These are phyloP conservation scores for Thumatha senex DNA, from an alignment of 2,888 invertebrate genomes.

Conservation along the genomic window DNA sequence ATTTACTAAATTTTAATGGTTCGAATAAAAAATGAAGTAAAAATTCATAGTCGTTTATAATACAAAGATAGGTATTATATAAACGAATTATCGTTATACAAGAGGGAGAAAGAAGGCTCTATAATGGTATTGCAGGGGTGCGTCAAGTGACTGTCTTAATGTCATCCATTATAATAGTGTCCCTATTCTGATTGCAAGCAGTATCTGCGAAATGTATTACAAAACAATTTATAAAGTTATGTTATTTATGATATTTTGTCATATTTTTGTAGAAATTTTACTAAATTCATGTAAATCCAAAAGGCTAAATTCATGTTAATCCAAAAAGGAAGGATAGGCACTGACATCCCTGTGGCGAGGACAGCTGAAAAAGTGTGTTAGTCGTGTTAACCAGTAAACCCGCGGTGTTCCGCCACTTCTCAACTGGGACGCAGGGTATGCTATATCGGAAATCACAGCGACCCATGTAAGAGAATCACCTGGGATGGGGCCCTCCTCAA, in stretches of 20 bases:
- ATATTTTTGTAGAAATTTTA: not conserved
- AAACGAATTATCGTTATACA: conserved; percentile 57
- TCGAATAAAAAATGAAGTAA: conserved; percentile 33
- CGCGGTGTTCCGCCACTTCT: too few species aligned
- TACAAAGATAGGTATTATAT: conserved; percentile 38
- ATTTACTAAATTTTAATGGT: conserved; percentile 16
- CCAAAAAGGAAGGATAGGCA: too few species aligned
- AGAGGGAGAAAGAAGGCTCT: conserved; percentile 53
- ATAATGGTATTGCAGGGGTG: conserved; percentile 78
- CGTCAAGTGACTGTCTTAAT: conserved; percentile 72
- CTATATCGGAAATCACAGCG: too few species aligned
- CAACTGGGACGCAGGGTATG: too few species aligned
- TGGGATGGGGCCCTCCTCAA: too few species aligned
- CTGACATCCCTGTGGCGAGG: too few species aligned
- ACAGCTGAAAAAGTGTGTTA: too few species aligned
- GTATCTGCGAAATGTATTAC: not conserved
- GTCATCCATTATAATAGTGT: conserved; percentile 70
- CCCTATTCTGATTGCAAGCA: conserved; percentile 52
- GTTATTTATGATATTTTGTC: not conserved
- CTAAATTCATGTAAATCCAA: too few species aligned
- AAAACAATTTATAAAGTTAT: not conserved
- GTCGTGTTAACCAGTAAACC: too few species aligned
- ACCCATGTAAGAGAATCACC: too few species aligned
- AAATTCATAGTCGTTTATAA: conserved; percentile 44
- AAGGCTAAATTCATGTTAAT: too few species aligned